Base-by-base conservation (phyloP, 1,140 invertebrate genomes). In the Dendrolimus punctatus region DNA sequence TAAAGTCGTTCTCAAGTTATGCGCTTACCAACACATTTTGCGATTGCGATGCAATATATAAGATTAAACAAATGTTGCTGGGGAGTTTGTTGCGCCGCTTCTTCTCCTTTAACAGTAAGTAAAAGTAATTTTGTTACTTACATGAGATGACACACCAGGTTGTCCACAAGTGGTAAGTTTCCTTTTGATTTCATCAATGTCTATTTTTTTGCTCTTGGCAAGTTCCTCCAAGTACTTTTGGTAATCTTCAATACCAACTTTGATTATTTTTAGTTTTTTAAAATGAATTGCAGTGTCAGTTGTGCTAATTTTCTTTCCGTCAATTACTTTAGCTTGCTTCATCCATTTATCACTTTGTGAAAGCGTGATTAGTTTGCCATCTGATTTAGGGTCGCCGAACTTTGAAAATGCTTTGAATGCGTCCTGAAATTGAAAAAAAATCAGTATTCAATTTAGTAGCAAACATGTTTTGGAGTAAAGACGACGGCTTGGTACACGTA, bases 301-400 rank as follows among this genome's bases (percentile, higher is more conserved):
- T 6, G 95, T 96, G 0, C 95, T 95, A 54, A 96, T 93, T 66
- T 93, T 95, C 81, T 96, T 96, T 0, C 91, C 92, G 64, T 97
- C 96, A 50, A 98, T 94, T n/a, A 98, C 94, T 73, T 73, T 85
- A 4, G 96, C 96, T 75, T 98, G 96, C 66, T 97, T 97, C 92
- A 98, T 94, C 96, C 96, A 98, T 80, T 97, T 97, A 80, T 98
- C 96, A 68, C 94, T 95, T 76, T 97, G 95, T 23, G 93, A 94
- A 2, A 97, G 81, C 0, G 95, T 96, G 49, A 97, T 95, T 23
- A 90, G 88, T 76, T 94, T 96, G 5, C 96, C 96, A 69, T 96
- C 94, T 6, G 93, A 94, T 68, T 95, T 96, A 1, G 89, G 89
- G 73, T 97, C 95, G 1, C 96, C 96, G 70, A 97, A 97, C 85